Base-by-base conservation (phyloP, 2,113 vertebrate species). In the Sclerurus mexicanus region DNA sequence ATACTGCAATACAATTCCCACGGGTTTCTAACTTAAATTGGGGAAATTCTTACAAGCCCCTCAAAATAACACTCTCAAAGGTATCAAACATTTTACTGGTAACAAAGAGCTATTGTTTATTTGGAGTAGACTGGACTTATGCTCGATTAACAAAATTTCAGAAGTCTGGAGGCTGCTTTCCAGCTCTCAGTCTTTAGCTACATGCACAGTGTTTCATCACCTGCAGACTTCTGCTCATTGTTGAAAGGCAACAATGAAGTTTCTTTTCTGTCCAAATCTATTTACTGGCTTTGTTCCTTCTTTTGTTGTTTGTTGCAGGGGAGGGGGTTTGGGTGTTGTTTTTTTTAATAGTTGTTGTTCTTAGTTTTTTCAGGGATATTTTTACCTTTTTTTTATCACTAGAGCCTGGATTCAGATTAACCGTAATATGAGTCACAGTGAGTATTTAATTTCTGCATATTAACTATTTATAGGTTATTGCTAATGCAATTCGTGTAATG, bases 181-280 rank as follows among this genome's bases (percentile, higher is more conserved):
- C 62, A 69, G 30, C 21, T 46, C 42, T 62, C 20, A 9, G 19
- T 60, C 44, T 28, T 66, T 6, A 75, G 60, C 69, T 69, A 37
- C 14, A 4, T 1, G 5, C 11, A 62, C 11, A 35, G 31, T 1
- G 1, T 33, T 69, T 31, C 23, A 73, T 9, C 33, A 68, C 1
- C 0, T 1, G 52, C n/a, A 25, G 33, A 95, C 14, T 66, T 76
- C 28, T 53, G 59, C 67, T n/a, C n/a, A n/a, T n/a, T 60, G 31
- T 10, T 64, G 24, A 52, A 64, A 4, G 2, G 22, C 3, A 3
- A 67, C 20, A 82, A 4, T 6, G 17, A 82, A 31, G 19, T 47
- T 53, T 33, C 44, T 64, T 56, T 47, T 52, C 58, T 69, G 27
- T 31, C 62, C 35, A 84, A 19, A 44, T 79, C 30, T 2, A 31